Conservation (phyloP, 2,888 invertebrate genomes). For the Lepidonotus clava region DNA sequence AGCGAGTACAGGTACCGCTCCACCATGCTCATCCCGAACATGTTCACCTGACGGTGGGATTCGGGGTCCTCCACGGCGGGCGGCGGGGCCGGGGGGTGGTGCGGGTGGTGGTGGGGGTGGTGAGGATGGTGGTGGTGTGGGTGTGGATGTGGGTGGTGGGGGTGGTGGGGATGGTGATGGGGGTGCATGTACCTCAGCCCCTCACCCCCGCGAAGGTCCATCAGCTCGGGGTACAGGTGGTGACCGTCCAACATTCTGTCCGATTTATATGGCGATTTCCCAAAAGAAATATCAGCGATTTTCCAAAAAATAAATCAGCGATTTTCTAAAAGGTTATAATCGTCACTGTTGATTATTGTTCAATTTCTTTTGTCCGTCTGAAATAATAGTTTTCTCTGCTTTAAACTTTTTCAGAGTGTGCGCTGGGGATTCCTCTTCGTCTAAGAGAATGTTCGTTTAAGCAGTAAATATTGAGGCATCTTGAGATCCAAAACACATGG, state of each 20-base stretch:
- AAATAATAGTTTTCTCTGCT: too few species aligned
- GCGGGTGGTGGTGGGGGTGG: neutral
- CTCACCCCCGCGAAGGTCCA: neutral
- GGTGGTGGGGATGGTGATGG: neutral
- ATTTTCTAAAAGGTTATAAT: too few species aligned
- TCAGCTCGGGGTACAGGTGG: slow-evolving; percentile 6
- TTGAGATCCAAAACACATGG: too few species aligned
- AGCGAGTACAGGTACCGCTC: slow-evolving; percentile 66
- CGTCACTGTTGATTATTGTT: too few species aligned
- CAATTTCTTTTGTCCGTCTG: too few species aligned
- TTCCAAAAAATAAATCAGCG: too few species aligned
- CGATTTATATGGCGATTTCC: too few species aligned
- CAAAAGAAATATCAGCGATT: too few species aligned
- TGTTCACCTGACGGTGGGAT: slow-evolving; percentile 10
- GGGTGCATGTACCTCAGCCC: neutral
- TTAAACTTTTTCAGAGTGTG: too few species aligned
- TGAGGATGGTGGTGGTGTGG: neutral
- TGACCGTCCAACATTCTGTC: slow-evolving; percentile 13
- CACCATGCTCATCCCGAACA: slow-evolving; percentile 61
- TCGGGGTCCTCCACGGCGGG: neutral
- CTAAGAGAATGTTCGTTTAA: too few species aligned
- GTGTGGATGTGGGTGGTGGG: neutral
- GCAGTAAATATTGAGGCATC: too few species aligned
- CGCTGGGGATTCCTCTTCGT: too few species aligned
- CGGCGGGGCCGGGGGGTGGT: neutral